Base-by-base conservation (phyloP, 2,888 invertebrate species). In the Platypus cylindrus region DNA sequence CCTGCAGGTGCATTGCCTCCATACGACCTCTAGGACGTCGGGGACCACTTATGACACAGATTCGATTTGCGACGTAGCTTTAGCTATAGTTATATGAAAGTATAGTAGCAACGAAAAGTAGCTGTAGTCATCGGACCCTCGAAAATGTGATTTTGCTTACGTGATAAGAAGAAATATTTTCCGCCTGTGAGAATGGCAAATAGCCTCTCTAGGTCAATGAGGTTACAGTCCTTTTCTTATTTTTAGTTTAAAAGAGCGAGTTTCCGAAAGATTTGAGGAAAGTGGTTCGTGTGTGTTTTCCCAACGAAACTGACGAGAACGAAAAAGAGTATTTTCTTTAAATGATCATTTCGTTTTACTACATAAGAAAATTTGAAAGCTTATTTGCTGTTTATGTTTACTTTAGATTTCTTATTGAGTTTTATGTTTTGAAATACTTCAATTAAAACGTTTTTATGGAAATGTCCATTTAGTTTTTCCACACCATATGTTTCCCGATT, bases 1-100 rank as follows among this genome's bases (percentile, higher is more conserved):
- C 28, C 20, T 34, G 34, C 34, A 34, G 34, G 39, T 42, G 42
- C 42, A 41, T 29, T 30, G 34, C 29, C 31, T 25, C 47, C 52
- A n/a, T n/a, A n/a, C n/a, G 50, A 50, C 50, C 48, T 51, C 52
- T 51, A 51, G 49, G 47, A 47, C 45, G 48, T 33, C 33, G 41
- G 44, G 46, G 47, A 46, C 46, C 48, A 46, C 46, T 45, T 45
- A 44, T 40, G 43, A 43, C 45, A 42, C 44, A 46, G 48, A 48
- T 48, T 47, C 45, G 45, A 39, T 43, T 33, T 34, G 35, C 34
- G 41, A 23, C 31, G 22, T 15, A n/a, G n/a, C n/a, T n/a, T n/a
- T n/a, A n/a, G n/a, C n/a, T n/a, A n/a, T n/a, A n/a, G n/a, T n/a
- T n/a, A n/a, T n/a, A n/a, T n/a, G n/a, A n/a, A n/a, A n/a, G n/a